Evolutionary conservation across 1,140 invertebrate species (phyloP), one percentile per base, ranked within the genome.

Genomic region (Drosophila bifasciata): DNA sequence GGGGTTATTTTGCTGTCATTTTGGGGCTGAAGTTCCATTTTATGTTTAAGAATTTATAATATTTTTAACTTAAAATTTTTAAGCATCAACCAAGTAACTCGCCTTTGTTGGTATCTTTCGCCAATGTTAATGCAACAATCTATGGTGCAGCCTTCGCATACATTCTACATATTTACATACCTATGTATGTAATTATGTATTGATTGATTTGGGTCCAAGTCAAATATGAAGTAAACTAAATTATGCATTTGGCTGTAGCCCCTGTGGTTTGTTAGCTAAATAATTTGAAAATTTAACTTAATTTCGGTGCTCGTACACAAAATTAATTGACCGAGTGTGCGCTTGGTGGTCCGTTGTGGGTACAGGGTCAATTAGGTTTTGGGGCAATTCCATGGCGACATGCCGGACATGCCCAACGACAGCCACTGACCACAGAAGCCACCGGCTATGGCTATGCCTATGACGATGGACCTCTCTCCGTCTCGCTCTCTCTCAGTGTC

Each of bases 361-460:
- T 36, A 59, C 61, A 58, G 32, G 62, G 62, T 56, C 81, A 86
- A 86, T 86, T 88, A 86, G 83, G 69, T 78, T 86, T 66, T 57
- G 53, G 74, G 50, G 55, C 17, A 63, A 13, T 70, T 50, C 32
- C 60, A 69, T 68, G 51, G 49, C 46, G 43, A 23, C 25, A 58
- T 23, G 59, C 39, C 39, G 15, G 51, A 55, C 57, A 72, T 62
- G 48, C 36, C 36, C 36, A 76, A 51, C 52, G 53, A 57, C 25
- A 56, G n/a, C 21, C 46, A 56, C 15, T 49, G 53, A 66, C 72
- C 59, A 44, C 58, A 73, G 69, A 53, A 61, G 64, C 36, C 51
- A 61, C 36, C 51, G 57, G 63, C 53, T 39, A 56, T 41, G 48
- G 39, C 71, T 75, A 43, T 67, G 61, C 5, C 66, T 53, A 73